Base-by-base conservation (phyloP, 2,888 invertebrate species). In the Drosophila vallismaia region DNA sequence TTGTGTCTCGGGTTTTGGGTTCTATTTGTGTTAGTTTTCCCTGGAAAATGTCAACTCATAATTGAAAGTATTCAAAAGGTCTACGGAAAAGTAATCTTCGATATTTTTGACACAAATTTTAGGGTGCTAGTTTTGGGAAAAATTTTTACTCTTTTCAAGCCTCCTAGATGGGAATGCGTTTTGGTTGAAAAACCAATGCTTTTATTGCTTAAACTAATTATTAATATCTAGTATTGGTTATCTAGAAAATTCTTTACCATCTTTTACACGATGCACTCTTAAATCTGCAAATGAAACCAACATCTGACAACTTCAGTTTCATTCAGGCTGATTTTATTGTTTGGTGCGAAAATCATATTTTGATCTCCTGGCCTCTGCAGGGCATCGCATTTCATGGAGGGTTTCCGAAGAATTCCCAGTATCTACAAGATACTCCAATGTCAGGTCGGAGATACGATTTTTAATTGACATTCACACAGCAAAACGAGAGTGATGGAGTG, bases 301-400 rank as follows among this genome's bases (percentile, higher is more conserved):
- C 33, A 4, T 33, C 10, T 33, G 33, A 33, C 33, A 33, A 10
- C 10, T 10, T 33, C 10, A 33, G 10, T 67, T 56, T n/a, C n/a
- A n/a, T n/a, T n/a, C n/a, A n/a, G n/a, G n/a, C n/a, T n/a, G n/a
- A n/a, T 64, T 44, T 66, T 33, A 26, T 53, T 31, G 14, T 36
- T 31, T 14, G 45, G 45, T 29, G 57, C 44, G 40, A 46, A 38
- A 40, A 44, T 19, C 19, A 28, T 28, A 4, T 28, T 4, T 28
- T 28, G 28, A 28, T 6, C 28, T 28, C 28, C 28, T 28, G 28
- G 14, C 82, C 87, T 79, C 72, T 79, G 48, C 31, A 46, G 49
- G 19, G 79, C 86, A 82, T 81, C 85, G 64, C 85, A 62, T 77
- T 70, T 55, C 84, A 86, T 53, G 38, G 33, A 8, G 10, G 38